phyloP scores from a whole-genome alignment of 2,888 invertebrate genomes.

The Diplolepis rosae region DNA sequence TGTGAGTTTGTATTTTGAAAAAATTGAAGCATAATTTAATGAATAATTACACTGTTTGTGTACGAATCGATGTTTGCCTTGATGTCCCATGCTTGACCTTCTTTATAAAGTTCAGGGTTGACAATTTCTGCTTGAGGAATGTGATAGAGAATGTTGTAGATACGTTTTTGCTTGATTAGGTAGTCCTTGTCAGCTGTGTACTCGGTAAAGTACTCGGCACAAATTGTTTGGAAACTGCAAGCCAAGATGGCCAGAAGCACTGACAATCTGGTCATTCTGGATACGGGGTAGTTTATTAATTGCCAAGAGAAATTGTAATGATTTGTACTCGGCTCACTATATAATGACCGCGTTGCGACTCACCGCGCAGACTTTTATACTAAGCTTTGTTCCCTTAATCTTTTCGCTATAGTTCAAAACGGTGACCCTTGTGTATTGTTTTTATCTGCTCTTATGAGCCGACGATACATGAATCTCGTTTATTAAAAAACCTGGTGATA shows the following conservation, averaged over 20 bases:
- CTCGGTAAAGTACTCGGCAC: constrained; percentile 50
- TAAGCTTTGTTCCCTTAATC: constrained; percentile 33
- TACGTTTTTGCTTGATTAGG: constrained; percentile 62
- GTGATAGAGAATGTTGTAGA: constrained; percentile 64
- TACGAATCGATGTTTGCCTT: constrained; percentile 58
- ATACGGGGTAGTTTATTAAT: neutral
- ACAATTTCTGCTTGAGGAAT: constrained; percentile 58
- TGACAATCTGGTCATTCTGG: constrained; percentile 52
- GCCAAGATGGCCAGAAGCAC: constrained; percentile 52
- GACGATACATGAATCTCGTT: constrained; percentile 2
- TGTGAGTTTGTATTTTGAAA: too few relatives aligned
- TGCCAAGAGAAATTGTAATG: constrained; percentile 16
- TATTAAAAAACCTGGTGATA: constrained; percentile 12
- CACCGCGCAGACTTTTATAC: constrained; percentile 35
- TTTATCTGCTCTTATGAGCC: constrained; percentile 2
- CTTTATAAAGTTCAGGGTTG: constrained; percentile 55
- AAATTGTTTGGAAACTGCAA: constrained; percentile 47
- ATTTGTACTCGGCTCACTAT: neutral
- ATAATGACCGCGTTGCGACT: constrained; percentile 1
- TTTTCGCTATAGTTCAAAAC: constrained; percentile 32
- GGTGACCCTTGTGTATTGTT: constrained; percentile 32
- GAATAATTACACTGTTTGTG: constrained; percentile 57
- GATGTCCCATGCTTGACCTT: constrained; percentile 59
- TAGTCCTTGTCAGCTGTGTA: constrained; percentile 61
- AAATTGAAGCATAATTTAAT: too few relatives aligned